These are phyloP conservation scores for silkworm (Bombyx mori) DNA, from an alignment of 1,140 invertebrate genomes.

Conservation along the genomic window ASM3026992v2 NC_085130.1:10654001-10654500, in stretches of 20 bases:
- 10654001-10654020: no score
- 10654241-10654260: constrained; percentile 12
- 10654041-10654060: no score
- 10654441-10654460: constrained; percentile 97
- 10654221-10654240: neutral
- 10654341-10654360: constrained; percentile 66
- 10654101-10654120: no score
- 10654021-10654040: no score
- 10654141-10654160: no score
- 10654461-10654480: constrained; percentile 97
- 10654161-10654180: no score
- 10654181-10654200: neutral
- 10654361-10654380: constrained; percentile 65
- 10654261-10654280: neutral
- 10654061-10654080: no score
- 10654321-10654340: constrained; percentile 54
- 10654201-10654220: neutral
- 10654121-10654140: no score
- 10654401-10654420: constrained; percentile 90
- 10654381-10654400: constrained; percentile 47
- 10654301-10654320: constrained; percentile 48
- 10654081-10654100: no score
- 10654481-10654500: constrained; percentile 91
- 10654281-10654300: constrained; percentile 25
- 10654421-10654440: constrained; percentile 90